Conservation (phyloP, 2,888 invertebrate genomes). For the Protonemura montana region DNA sequence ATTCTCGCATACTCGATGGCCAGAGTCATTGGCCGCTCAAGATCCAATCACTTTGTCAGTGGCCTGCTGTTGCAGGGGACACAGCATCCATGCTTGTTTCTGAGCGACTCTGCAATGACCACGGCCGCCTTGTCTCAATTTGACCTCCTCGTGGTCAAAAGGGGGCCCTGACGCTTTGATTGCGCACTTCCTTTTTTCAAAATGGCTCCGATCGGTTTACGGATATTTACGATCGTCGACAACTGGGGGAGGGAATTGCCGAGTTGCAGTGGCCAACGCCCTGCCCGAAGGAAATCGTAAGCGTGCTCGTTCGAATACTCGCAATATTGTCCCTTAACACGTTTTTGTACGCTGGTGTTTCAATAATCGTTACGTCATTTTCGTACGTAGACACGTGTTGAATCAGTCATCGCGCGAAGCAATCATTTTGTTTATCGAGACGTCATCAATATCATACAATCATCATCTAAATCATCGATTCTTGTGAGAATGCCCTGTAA, state of each 20-base stretch:
- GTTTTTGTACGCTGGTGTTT: no score
- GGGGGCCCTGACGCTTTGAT: no score
- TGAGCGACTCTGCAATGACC: not conserved
- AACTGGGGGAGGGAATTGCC: no score
- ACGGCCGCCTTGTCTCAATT: not conserved
- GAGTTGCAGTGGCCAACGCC: not conserved
- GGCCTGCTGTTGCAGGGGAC: not conserved
- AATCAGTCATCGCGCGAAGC: not conserved
- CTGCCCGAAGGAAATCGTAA: not conserved
- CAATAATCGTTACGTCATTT: no score
- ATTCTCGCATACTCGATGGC: constrained; percentile 14
- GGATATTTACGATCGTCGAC: not conserved
- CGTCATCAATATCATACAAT: not conserved
- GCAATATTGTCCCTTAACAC: no score
- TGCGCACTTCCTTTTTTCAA: not conserved
- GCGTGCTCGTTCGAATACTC: not conserved
- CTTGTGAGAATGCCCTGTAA: not conserved
- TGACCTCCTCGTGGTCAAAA: no score
- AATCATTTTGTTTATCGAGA: not conserved
- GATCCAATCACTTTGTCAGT: no score
- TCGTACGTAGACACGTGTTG: no score
- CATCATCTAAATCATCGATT: not conserved
- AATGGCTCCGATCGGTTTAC: not conserved
- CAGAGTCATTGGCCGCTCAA: no score
- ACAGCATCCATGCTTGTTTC: not conserved